phyloP scores from a whole-genome alignment of 1,140 invertebrate species.

The Bathynomus jamesi region DNA sequence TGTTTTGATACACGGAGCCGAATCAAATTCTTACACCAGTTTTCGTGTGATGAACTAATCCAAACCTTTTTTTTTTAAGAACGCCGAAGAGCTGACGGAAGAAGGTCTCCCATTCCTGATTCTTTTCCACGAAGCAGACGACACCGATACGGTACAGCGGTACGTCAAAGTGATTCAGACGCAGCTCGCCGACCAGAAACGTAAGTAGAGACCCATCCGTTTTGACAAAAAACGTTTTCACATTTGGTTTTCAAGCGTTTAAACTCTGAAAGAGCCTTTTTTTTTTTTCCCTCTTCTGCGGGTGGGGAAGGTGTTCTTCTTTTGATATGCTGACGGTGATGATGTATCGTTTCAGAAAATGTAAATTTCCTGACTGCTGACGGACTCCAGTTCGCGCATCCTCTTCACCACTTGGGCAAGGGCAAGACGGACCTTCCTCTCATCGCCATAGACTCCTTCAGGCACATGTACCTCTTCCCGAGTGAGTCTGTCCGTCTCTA shows the following conservation, averaged over 20 bases:
- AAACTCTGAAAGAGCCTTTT: too few relatives aligned
- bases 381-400: conserved; percentile 93
- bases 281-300: too few relatives aligned
- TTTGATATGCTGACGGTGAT: too few relatives aligned
- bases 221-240: too few relatives aligned
- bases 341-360: conserved; percentile 68
- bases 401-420: conserved; percentile 95
- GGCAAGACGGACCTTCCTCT: conserved; percentile 79
- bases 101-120: conserved; percentile 99
- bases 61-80: conserved; percentile 99
- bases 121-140: conserved; percentile 83
- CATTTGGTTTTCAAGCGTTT: too few relatives aligned
- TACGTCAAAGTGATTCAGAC: conserved; percentile 68
- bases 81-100: conserved; percentile 97
- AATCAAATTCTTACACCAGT: too few relatives aligned
- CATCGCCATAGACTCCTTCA: conserved; percentile 97
- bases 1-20: too few relatives aligned
- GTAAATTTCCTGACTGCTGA: conserved; percentile 96
- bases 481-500: too few relatives aligned
- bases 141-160: conserved; percentile 73
- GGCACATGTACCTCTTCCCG: conserved; percentile 97
- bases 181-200: conserved; percentile 78
- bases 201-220: conserved; percentile 66
- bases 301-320: too few relatives aligned
- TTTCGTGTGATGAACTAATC: too few relatives aligned